phyloP scores from a whole-genome alignment of 2,113 vertebrate species.

The Chaetodon auriga region DNA sequence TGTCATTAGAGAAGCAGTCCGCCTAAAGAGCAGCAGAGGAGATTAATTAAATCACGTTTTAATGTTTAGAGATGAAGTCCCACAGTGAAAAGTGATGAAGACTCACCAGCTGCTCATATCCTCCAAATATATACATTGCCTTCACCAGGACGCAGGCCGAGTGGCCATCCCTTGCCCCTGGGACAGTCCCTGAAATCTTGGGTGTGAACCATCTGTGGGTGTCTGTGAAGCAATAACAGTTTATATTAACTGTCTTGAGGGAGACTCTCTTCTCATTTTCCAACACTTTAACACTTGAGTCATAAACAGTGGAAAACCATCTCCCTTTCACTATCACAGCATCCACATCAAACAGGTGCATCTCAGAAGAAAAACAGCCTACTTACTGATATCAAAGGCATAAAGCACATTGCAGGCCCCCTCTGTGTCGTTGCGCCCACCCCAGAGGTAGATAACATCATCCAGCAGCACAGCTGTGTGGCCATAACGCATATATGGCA shows the following conservation, averaged over 20 bases:
- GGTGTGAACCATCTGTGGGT: conserved; percentile 95
- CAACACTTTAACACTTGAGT: conserved; percentile 4
- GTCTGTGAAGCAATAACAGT: conserved; percentile 80
- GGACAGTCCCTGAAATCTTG: conserved; percentile 91
- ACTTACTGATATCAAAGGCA: conserved; percentile 98
- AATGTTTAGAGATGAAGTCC: background rate
- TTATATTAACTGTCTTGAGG: conserved; percentile 16
- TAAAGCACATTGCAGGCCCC: conserved; percentile 99
- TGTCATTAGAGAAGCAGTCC: conserved; percentile 99
- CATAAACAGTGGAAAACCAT: conserved; percentile 14
- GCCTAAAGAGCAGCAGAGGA: conserved; percentile 84
- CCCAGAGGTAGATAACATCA: conserved; percentile 96
- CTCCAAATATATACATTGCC: conserved; percentile 98
- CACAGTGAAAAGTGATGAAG: conserved; percentile 3
- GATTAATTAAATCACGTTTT: conserved; percentile 19
- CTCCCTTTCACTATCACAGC: background rate
- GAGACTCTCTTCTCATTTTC: background rate
- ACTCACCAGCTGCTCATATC: conserved; percentile 97
- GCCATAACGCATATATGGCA: conserved; percentile 98
- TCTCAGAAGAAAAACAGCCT: conserved; percentile 38
- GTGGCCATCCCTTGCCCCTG: conserved; percentile 96
- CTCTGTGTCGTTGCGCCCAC: conserved; percentile 96
- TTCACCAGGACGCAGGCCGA: conserved; percentile 94
- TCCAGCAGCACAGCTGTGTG: conserved; percentile 98
- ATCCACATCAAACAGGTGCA: conserved; percentile 45